phyloP scores from a whole-genome alignment of 64 coral and sea anemone genomes.

The Montipora foliosa region DNA sequence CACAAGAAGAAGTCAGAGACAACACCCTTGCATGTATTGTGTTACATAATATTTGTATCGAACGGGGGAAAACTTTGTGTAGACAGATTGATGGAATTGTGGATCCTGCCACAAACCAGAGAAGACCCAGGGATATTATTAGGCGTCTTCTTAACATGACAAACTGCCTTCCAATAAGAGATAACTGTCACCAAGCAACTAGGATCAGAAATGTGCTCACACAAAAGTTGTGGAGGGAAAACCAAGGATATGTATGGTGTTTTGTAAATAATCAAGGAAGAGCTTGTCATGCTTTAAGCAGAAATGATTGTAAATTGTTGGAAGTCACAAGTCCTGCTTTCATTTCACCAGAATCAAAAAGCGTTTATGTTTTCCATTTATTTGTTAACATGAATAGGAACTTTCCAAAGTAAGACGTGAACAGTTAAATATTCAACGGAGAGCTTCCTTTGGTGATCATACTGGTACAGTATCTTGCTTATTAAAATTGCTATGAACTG shows the following conservation, averaged over 20 bases:
- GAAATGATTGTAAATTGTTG: not conserved
- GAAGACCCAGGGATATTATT: not conserved
- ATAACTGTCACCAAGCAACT: not conserved
- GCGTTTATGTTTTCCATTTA: too few species aligned
- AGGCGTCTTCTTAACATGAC: not conserved
- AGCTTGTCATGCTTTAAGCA: too few species aligned
- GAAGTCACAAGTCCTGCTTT: not conserved
- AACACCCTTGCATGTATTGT: too few species aligned
- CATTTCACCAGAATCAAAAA: too few species aligned
- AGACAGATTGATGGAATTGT: not conserved
- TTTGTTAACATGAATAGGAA: too few species aligned
- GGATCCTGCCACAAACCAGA: not conserved
- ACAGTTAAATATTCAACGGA: too few species aligned
- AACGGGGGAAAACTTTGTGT: not conserved
- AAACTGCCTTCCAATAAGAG: not conserved
- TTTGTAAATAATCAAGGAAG: too few species aligned
- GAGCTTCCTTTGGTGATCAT: too few species aligned
- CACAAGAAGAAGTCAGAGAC: too few species aligned
- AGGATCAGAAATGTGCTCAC: not conserved
- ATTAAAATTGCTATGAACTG: too few species aligned
- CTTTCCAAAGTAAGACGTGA: too few species aligned
- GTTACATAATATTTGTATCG: not conserved
- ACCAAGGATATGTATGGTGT: not conserved
- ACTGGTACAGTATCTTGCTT: too few species aligned
- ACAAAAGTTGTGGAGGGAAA: slow-evolving; percentile 43